Conservation (phyloP, 1,140 invertebrate species). For the Stegodyphus dumicola region DNA sequence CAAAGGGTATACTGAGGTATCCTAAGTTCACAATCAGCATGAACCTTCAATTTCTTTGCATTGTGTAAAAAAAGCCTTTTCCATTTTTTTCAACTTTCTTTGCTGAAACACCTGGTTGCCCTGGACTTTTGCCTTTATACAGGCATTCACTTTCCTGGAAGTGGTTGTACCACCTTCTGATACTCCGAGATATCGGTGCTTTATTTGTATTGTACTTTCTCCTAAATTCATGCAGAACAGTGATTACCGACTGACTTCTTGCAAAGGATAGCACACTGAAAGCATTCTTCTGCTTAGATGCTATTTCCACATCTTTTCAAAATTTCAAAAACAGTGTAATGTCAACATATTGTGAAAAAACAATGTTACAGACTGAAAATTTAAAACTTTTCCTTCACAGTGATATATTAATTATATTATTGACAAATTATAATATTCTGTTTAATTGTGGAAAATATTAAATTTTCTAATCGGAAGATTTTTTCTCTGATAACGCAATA, state of each 20-base stretch:
- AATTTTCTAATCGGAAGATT: too few relatives aligned
- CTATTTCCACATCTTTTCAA: not conserved
- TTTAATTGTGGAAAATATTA: too few relatives aligned
- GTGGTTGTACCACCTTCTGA: not conserved
- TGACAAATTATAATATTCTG: not conserved
- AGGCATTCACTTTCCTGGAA: not conserved
- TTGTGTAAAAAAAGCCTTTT: too few relatives aligned
- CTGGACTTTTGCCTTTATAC: not conserved
- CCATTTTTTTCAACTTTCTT: not conserved
- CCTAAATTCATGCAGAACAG: not conserved
- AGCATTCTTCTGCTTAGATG: not conserved
- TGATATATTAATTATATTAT: not conserved
- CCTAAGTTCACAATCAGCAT: too few relatives aligned
- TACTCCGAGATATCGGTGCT: not conserved
- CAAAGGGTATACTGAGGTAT: too few relatives aligned
- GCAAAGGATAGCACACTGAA: not conserved
- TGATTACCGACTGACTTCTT: not conserved
- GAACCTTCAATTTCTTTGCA: too few relatives aligned
- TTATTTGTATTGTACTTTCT: not conserved
- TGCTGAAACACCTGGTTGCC: not conserved
- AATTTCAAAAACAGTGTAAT: not conserved
- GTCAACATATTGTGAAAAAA: not conserved
- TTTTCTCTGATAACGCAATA: too few relatives aligned
- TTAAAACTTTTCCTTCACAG: not conserved
- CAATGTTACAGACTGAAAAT: not conserved